These are phyloP conservation scores for Microtus ochrogaster DNA, from an alignment of 2,113 vertebrate species.

Conservation along the genomic window DNA sequence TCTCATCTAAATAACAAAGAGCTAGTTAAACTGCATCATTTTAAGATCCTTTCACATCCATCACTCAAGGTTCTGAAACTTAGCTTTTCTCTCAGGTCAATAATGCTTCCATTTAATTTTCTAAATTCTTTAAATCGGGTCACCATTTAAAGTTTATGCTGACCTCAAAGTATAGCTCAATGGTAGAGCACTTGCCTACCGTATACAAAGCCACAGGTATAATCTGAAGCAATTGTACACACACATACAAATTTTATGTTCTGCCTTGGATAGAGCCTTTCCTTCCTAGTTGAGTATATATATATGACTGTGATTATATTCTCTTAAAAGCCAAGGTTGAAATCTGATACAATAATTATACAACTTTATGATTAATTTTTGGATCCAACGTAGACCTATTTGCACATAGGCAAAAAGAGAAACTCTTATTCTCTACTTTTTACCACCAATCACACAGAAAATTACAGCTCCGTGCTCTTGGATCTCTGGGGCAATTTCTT, in stretches of 20 bases:
- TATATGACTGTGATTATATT: conserved; percentile 28
- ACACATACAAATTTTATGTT: background rate
- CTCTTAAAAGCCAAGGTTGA: conserved; percentile 55
- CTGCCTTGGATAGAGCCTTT: background rate
- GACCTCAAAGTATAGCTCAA: background rate
- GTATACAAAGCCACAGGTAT: background rate
- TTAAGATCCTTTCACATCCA: conserved; percentile 37
- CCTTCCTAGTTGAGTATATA: background rate
- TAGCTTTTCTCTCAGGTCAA: conserved; percentile 29
- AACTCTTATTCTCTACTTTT: conserved; percentile 50
- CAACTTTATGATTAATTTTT: conserved; percentile 37
- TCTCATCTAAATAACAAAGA: background rate
- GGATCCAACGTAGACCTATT: conserved; percentile 3
- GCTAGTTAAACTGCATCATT: background rate
- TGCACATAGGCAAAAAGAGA: conserved; percentile 34
- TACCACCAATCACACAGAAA: conserved; percentile 61
- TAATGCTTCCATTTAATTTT: conserved; percentile 47
- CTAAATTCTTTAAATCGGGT: conserved; percentile 50
- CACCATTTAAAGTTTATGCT: conserved; percentile 14
- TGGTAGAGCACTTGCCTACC: background rate
- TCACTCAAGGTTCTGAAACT: conserved; percentile 55
- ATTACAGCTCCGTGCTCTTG: conserved; percentile 45
- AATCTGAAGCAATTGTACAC: background rate
- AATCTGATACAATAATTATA: conserved; percentile 22
- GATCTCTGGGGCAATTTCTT: conserved; percentile 48